These are phyloP conservation scores for Yasuhikotakia modesta DNA, from an alignment of 2,797 vertebrate species.

Conservation along the genomic window DNA sequence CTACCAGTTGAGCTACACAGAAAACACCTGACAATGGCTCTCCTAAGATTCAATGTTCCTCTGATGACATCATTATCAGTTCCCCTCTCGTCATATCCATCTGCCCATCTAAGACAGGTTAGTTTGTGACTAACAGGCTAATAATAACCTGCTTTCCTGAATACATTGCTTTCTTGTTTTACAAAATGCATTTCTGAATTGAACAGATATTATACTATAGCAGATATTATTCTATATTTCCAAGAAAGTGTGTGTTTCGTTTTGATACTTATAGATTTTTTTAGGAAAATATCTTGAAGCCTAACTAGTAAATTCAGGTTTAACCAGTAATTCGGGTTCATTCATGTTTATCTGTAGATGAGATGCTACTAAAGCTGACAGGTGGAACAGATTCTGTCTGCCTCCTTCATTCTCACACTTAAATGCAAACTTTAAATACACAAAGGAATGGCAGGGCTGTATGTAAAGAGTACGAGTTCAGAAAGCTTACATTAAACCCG, in stretches of 20 bases:
- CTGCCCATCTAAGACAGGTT: conserved; percentile 43
- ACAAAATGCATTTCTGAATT: not conserved
- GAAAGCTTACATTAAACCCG: not conserved
- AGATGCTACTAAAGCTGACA: conserved; percentile 52
- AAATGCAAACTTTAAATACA: conserved; percentile 10
- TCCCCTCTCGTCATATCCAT: conserved; percentile 52
- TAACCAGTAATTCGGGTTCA: conserved; percentile 24
- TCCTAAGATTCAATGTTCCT: conserved; percentile 19
- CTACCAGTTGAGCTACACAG: no score
- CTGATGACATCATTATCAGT: conserved; percentile 50
- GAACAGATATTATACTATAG: no score
- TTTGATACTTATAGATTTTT: not conserved
- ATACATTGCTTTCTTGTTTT: not conserved
- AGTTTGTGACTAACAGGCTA: conserved; percentile 20
- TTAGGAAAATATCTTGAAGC: conserved; percentile 18
- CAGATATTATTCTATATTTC: not conserved
- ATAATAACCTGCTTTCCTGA: conserved; percentile 13
- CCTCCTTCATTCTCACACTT: not conserved
- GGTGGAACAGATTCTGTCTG: conserved; percentile 60
- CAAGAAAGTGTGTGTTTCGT: not conserved
- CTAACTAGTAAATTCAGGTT: no score
- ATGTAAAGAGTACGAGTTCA: not conserved
- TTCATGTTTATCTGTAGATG: conserved; percentile 4
- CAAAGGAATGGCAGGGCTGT: not conserved
- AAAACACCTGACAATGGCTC: not conserved